Percentiles rank a stretch among this genome's conserved stretches.
These are phyloP conservation scores for Aphelocoma coerulescens DNA, from an alignment of 2,113 vertebrate species.

Conservation along the genomic window DNA sequence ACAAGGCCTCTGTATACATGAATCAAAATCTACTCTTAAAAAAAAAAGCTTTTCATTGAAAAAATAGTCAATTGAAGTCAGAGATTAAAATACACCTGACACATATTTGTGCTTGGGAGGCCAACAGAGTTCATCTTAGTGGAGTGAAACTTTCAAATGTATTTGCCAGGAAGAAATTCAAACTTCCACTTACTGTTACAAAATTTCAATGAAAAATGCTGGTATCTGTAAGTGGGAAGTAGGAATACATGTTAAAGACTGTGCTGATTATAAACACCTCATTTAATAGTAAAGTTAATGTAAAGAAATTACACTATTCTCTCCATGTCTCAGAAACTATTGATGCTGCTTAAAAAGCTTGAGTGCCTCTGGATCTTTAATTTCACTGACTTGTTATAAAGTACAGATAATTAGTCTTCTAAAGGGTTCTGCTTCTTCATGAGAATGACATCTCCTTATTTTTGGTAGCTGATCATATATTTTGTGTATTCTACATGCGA, in stretches of 20 bases:
- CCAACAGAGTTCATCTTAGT: background rate
- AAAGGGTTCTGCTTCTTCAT: background rate
- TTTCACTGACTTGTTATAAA: background rate
- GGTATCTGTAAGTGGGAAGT: background rate
- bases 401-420: background rate
- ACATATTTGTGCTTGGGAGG: background rate
- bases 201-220: background rate
- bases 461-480: background rate
- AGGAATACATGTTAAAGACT: background rate
- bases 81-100: background rate
- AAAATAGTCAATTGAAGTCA: background rate
- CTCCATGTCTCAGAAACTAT: background rate
- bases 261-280: background rate
- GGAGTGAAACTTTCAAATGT: background rate
- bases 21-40: background rate
- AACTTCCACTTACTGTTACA: background rate
- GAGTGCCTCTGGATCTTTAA: background rate
- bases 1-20: background rate
- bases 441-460: background rate
- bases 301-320: background rate
- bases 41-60: background rate
- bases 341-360: background rate
- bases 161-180: background rate
- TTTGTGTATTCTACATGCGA: background rate
- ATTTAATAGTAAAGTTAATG: background rate